Base-by-base conservation (phyloP, 2,797 vertebrate species). In the Carduelis carduelis region DNA sequence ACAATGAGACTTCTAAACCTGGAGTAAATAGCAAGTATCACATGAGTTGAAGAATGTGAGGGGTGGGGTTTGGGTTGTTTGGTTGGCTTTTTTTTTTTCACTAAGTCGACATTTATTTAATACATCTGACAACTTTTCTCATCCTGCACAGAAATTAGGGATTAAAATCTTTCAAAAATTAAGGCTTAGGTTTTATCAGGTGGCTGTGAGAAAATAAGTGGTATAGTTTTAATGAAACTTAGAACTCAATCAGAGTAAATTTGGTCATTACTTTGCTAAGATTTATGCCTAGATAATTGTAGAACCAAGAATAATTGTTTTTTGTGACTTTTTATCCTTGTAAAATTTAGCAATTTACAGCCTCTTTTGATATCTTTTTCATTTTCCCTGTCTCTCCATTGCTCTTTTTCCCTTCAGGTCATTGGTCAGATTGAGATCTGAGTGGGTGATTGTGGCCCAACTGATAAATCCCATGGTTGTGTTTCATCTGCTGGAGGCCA, bases 341-440 rank as follows among this genome's bases (percentile, higher is more conserved):
- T 50, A 78, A 64, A 90, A 83, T 26, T 64, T 69, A 83, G 65
- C 61, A 60, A 61, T 92, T 96, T 94, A 87, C 66, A 70, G 59
- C 60, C 12, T 89, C 22, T 70, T 13, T 88, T 34, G 52, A 3
- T 74, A 47, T 34, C 11, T 83, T 37, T 87, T 71, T 82, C 24
- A 17, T 50, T 77, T 78, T 80, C 26, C 20, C 22, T 84, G n/a
- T 83, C 37, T 46, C 12, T 74, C 8, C 4, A 7, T n/a, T 23
- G 27, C 16, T 61, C 28, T 71, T 41, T 76, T 81, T 92, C 65
- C 91, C 56, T 95, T 77, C 75, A 95, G 90, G 91, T 97, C 91
- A 82, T n/a, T 35, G 81, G 85, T 97, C 83, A 90, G 86, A 97
- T 97, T 96, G 97, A 88, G 71, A 83, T 74, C n/a, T 95, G 81